These are phyloP conservation scores for Phania funesta DNA, from an alignment of 2,888 invertebrate species.

Conservation along the genomic window DNA sequence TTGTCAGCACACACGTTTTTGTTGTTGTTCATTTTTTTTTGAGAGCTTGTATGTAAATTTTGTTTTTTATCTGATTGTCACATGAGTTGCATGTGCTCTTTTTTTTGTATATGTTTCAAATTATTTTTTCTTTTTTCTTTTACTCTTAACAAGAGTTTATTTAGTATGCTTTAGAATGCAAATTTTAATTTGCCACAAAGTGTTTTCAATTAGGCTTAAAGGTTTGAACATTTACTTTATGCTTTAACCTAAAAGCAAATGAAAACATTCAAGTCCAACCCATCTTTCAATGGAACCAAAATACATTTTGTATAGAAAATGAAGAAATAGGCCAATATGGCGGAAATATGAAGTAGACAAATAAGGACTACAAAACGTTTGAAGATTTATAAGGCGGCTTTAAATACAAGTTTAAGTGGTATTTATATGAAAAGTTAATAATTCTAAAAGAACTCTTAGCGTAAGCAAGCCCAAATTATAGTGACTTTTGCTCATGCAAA, in stretches of 20 bases:
- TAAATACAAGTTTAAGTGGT: too few species aligned
- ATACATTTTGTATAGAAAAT: too few species aligned
- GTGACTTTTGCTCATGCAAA: too few species aligned
- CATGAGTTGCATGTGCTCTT: constrained; percentile 3
- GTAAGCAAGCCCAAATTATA: too few species aligned
- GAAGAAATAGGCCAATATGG: too few species aligned
- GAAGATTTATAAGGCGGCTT: too few species aligned
- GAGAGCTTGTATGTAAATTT: constrained; percentile 23
- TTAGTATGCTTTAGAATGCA: neutral
- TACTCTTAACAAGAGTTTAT: constrained; percentile 6
- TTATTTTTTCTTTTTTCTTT: constrained; percentile 14
- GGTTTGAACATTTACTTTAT: neutral
- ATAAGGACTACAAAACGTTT: too few species aligned
- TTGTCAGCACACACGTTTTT: constrained; percentile 8
- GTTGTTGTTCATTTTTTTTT: neutral
- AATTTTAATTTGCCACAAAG: constrained; percentile 40
- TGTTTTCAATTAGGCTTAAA: constrained; percentile 36
- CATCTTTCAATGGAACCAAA: too few species aligned
- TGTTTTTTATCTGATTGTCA: neutral
- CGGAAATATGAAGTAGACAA: too few species aligned
- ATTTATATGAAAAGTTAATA: too few species aligned
- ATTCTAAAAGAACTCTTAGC: too few species aligned
- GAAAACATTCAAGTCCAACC: neutral
- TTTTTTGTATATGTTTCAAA: constrained; percentile 45
- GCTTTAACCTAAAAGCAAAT: neutral